phyloP scores from a whole-genome alignment of 2,888 invertebrate species.

The Drosophila putrida region DNA sequence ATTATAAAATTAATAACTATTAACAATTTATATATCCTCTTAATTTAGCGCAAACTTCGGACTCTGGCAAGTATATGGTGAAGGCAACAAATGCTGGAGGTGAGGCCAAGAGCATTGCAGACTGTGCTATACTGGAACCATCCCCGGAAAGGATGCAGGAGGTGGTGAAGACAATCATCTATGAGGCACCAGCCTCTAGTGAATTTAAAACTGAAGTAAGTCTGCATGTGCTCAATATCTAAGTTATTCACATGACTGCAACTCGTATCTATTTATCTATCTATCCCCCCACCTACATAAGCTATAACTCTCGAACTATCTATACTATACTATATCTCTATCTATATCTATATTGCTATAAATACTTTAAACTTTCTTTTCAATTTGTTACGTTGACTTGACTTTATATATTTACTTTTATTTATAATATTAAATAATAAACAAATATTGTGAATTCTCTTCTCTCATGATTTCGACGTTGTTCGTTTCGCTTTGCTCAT shows the following conservation, averaged over 20 bases:
- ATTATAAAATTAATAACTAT: no score
- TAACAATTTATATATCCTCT: neutral
- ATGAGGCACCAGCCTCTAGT: slow-evolving; percentile 85
- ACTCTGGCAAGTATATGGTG: slow-evolving; percentile 92
- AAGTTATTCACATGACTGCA: slow-evolving; percentile 57
- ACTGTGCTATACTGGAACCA: slow-evolving; percentile 90
- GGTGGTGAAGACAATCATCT: slow-evolving; percentile 89
- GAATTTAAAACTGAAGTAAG: slow-evolving; percentile 85
- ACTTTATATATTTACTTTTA: slow-evolving; percentile 50
- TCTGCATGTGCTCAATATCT: slow-evolving; percentile 83
- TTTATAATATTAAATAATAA: slow-evolving; percentile 71
- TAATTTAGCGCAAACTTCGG: slow-evolving; percentile 87
- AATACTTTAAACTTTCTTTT: slow-evolving; percentile 35
- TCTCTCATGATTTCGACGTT: slow-evolving; percentile 83
- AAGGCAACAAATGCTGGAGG: slow-evolving; percentile 91
- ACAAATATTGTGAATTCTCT: slow-evolving; percentile 81
- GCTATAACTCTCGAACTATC: slow-evolving; percentile 37
- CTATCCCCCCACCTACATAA: slow-evolving; percentile 40
- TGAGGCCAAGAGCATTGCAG: slow-evolving; percentile 93
- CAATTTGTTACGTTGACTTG: slow-evolving; percentile 64
- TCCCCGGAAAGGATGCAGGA: slow-evolving; percentile 89
- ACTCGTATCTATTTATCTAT: slow-evolving; percentile 26
- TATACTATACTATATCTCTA: slow-evolving; percentile 37
- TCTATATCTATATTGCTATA: slow-evolving; percentile 33
- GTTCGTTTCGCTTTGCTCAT: slow-evolving; percentile 79